Percentiles rank a stretch among this genome's conserved stretches.
These are phyloP conservation scores for Belonocnema kinseyi DNA, from an alignment of 1,140 invertebrate species.

Conservation along the genomic window DNA sequence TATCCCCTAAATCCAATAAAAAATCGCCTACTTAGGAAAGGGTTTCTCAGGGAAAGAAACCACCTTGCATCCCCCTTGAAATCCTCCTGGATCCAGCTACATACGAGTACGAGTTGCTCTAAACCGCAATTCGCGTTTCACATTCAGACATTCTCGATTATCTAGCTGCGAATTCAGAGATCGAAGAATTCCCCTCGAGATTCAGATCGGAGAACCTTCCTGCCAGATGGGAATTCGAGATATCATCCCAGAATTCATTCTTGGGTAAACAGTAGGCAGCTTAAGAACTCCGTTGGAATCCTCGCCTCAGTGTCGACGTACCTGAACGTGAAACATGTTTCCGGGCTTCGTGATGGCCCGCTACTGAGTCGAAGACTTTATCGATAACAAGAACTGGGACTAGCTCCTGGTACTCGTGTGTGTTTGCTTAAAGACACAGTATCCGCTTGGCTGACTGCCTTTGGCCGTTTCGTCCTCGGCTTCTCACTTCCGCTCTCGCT, in stretches of 20 bases:
- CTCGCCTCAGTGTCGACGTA: constrained; percentile 51
- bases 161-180: constrained; percentile 9
- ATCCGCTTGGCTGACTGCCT: constrained; percentile 34
- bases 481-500: constrained; percentile 8
- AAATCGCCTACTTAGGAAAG: neutral
- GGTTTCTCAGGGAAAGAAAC: constrained; percentile 5
- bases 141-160: constrained; percentile 7
- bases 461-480: constrained; percentile 33
- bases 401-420: constrained; percentile 30
- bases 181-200: constrained; percentile 4
- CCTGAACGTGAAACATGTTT: constrained; percentile 59
- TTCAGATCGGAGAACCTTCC: neutral
- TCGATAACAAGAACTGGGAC: constrained; percentile 48
- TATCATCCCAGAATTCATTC: neutral
- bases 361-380: constrained; percentile 46
- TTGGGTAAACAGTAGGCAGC: neutral
- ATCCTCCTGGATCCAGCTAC: neutral
- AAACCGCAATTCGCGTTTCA: neutral
- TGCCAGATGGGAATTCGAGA: neutral
- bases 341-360: constrained; percentile 49
- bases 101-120: neutral
- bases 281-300: constrained; percentile 22
- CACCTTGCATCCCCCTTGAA: neutral
- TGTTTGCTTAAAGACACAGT: constrained; percentile 26
- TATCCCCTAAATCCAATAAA: neutral